phyloP scores from a whole-genome alignment of 2,888 invertebrate genomes.

The Parochlus steinenii region DNA sequence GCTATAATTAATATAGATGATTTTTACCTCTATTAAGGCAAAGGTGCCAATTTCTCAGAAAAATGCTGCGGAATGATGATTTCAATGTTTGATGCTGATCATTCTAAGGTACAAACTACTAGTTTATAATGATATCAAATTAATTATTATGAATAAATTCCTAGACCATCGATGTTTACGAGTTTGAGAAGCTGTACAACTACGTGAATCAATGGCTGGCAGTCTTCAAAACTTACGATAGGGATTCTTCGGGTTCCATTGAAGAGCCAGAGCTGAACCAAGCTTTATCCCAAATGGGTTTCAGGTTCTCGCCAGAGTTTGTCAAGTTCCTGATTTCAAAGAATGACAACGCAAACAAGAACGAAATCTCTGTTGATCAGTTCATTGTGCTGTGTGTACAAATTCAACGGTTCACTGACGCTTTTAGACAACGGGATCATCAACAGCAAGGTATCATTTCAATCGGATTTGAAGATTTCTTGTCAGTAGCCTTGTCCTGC shows the following conservation, averaged over 20 bases:
- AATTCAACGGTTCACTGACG: constrained; percentile 75
- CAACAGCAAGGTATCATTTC: constrained; percentile 68
- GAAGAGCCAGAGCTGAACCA: constrained; percentile 61
- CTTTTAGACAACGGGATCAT: constrained; percentile 63
- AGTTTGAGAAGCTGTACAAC: constrained; percentile 71
- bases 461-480: constrained; percentile 81
- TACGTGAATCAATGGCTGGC: constrained; percentile 81
- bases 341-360: constrained; percentile 44
- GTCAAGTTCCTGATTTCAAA: constrained; percentile 51
- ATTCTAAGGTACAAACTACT: constrained; percentile 16
- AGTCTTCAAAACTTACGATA: constrained; percentile 70
- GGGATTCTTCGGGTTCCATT: constrained; percentile 71
- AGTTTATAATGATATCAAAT: constrained; percentile 1
- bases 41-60: constrained; percentile 69
- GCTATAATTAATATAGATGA: too few relatives aligned
- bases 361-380: constrained; percentile 61
- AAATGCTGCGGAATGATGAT: constrained; percentile 78
- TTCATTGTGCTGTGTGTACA: constrained; percentile 82
- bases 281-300: constrained; percentile 80
- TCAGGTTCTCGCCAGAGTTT: constrained; percentile 64
- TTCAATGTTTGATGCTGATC: constrained; percentile 12
- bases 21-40: too few relatives aligned
- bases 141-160: too few relatives aligned
- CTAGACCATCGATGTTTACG: constrained; percentile 68
- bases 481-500: constrained; percentile 64